A percentile compares a stretch with the other conserved stretches of the same genome.
Evolutionary conservation across 2,888 invertebrate species (phyloP).

Genomic region (Harpalus rufipes): DNA sequence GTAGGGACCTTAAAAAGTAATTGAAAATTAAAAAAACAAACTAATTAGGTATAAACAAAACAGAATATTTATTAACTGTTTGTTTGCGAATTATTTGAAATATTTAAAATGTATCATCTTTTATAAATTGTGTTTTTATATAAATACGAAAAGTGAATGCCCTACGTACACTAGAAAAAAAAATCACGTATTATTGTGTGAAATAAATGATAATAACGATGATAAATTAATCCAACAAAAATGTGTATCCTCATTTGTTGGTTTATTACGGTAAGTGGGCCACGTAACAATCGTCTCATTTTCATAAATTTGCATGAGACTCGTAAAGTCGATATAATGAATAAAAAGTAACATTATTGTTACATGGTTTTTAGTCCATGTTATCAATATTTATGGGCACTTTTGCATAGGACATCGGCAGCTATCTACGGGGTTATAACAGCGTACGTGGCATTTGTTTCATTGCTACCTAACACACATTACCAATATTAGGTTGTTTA

Average conservation of each 20-base stretch:
- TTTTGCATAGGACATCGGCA: conserved; percentile 56
- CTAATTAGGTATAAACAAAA: no score
- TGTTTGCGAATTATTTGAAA: no score
- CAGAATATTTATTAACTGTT: no score
- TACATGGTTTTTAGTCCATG: conserved; percentile 62
- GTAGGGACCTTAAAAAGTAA: no score
- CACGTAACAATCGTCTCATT: conserved; percentile 61
- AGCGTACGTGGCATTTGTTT: conserved; percentile 28
- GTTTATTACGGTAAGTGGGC: conserved; percentile 54
- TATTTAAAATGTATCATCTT: no score
- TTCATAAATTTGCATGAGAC: conserved; percentile 64
- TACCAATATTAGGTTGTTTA: not conserved
- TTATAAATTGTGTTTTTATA: no score
- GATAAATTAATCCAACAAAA: conserved; percentile 8
- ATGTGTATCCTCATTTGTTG: conserved; percentile 2
- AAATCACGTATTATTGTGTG: conserved; percentile 3
- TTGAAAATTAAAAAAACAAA: no score
- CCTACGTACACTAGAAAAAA: not conserved
- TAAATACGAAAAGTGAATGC: no score
- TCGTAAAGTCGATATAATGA: conserved; percentile 61
- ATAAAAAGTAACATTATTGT: conserved; percentile 63
- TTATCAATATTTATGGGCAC: conserved; percentile 65
- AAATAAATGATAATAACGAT: not conserved
- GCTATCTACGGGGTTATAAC: conserved; percentile 32
- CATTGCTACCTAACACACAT: not conserved